Conservation (phyloP, 1,140 invertebrate species). For the Aphis craccivora region DNA sequence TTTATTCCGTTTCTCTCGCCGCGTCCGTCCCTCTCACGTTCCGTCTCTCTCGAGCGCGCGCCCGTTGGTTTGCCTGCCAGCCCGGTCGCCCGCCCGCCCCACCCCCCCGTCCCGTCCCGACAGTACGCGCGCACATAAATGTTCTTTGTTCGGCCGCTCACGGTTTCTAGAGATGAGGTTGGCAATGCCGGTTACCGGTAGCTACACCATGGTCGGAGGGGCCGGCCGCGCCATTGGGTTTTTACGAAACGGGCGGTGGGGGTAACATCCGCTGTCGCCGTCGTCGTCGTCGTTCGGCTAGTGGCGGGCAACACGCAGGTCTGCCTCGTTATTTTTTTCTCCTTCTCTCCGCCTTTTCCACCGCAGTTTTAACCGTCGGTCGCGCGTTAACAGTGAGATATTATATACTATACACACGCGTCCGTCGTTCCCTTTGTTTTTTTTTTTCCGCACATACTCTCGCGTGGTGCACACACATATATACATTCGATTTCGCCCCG, state of each 20-base stretch:
- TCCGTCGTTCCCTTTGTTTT: conserved; percentile 59
- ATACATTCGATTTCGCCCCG: conserved; percentile 27
- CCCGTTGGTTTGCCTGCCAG: not conserved
- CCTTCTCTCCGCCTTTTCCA: conserved; percentile 58
- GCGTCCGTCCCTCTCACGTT: not conserved
- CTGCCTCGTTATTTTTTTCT: conserved; percentile 57
- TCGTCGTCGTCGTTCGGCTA: conserved; percentile 51
- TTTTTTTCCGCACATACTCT: conserved; percentile 48
- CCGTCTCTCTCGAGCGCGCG: not conserved
- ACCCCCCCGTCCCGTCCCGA: no score
- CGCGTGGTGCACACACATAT: conserved; percentile 18
- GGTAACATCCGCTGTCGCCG: conserved; percentile 52
- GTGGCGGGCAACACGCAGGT: conserved; percentile 57
- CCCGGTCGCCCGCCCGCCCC: not conserved
- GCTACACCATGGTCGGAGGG: conserved; percentile 27
- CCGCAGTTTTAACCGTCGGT: conserved; percentile 65
- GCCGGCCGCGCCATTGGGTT: conserved; percentile 56
- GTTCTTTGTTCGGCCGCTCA: conserved; percentile 57
- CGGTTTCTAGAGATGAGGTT: conserved; percentile 55
- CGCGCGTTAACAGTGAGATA: conserved; percentile 52
- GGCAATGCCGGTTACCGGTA: conserved; percentile 58
- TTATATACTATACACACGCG: conserved; percentile 28
- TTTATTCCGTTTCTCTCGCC: conserved; percentile 37
- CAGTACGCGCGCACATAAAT: conserved; percentile 32
- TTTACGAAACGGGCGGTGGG: conserved; percentile 53